Percentiles rank a stretch among this genome's conserved stretches.
Evolutionary conservation across 2,797 vertebrate species (phyloP).

Genomic region (Notoglanidium macrostoma): DNA sequence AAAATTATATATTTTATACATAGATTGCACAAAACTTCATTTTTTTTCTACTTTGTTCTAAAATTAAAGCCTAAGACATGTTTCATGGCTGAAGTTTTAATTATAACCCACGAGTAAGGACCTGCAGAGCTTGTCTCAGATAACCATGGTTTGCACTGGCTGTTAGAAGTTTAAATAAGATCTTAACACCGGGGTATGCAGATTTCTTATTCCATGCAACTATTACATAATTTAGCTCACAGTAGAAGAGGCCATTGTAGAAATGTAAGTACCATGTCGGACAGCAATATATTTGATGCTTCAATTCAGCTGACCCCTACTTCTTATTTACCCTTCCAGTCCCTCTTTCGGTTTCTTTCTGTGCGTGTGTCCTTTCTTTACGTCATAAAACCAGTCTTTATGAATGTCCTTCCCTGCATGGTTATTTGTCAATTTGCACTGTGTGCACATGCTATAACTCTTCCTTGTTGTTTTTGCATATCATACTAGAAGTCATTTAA

Average conservation of each 20-base stretch:
- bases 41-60: background rate
- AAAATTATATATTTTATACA: no score
- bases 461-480: background rate
- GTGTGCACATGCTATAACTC: background rate
- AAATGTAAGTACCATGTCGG: background rate
- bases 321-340: background rate
- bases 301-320: background rate
- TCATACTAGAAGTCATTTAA: background rate
- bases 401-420: background rate
- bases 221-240: background rate
- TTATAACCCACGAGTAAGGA: no score
- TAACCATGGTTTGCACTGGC: background rate
- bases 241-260: background rate
- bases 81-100: no score
- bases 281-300: background rate
- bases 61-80: background rate
- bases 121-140: no score
- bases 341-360: background rate
- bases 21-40: background rate
- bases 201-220: background rate
- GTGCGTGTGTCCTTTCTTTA: background rate
- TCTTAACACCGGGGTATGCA: background rate
- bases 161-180: background rate
- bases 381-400: background rate
- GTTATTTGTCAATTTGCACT: background rate